Conservation (phyloP, 2,113 vertebrate genomes). For the Tringa solitaria region DNA sequence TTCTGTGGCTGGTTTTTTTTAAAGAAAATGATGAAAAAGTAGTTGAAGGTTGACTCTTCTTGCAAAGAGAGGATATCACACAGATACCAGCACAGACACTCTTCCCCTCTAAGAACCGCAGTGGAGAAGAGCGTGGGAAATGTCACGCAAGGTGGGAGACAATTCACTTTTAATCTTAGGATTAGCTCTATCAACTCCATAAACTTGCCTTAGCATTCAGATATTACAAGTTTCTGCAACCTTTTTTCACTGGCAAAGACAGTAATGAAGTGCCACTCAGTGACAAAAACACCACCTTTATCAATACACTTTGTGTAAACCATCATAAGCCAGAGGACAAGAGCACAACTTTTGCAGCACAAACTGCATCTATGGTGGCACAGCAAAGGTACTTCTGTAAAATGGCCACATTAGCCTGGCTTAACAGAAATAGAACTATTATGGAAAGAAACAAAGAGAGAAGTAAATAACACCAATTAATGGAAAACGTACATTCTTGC, state of each 20-base stretch:
- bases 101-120: background rate
- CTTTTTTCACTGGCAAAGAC: background rate
- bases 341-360: background rate
- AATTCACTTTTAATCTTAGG: background rate
- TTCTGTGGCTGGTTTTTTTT: background rate
- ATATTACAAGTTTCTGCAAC: background rate
- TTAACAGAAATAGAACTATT: background rate
- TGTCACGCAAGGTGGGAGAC: accelerated
- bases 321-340: background rate
- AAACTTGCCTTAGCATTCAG: background rate
- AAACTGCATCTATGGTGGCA: background rate
- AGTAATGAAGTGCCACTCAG: background rate
- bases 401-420: background rate
- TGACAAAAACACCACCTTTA: background rate
- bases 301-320: background rate
- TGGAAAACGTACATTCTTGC: background rate
- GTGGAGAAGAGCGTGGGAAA: background rate
- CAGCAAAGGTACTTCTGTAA: background rate
- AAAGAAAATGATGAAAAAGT: background rate
- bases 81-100: background rate
- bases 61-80: background rate
- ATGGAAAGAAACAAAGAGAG: background rate
- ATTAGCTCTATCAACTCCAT: background rate
- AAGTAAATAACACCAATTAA: background rate
- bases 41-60: background rate